Base-by-base conservation (phyloP, 2,797 vertebrate species). In the Malurus leucopterus region DNA sequence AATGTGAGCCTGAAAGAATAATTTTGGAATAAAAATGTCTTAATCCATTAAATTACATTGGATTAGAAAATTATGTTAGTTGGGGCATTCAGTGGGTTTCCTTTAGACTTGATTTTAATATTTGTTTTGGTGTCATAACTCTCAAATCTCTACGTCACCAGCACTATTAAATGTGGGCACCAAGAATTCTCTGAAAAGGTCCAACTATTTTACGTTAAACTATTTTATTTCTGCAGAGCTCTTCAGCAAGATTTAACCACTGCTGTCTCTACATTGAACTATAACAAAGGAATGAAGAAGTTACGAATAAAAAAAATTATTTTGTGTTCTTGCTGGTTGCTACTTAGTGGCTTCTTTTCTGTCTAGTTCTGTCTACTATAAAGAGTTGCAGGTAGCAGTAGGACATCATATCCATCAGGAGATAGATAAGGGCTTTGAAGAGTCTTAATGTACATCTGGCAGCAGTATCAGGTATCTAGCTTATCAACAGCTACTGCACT, bases 121-220 rank as follows among this genome's bases (percentile, higher is more conserved):
- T 27, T 68, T 51, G 13, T 63, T 79, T 80, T 64, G 6, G 11
- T 51, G 40, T 53, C 27, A 23, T 70, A 54, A 2, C 7, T 53
- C 36, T 65, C 29, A 14, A 59, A 30, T 15, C 3, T 51, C 38
- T 51, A 21, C 3, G 41, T 47, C 23, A 71, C 0, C 0, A 63
- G 3, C 13, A 24, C 6, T 29, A 5, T 44, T 67, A 55, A 20
- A 23, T 24, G 15, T 14, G 5, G 7, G 8, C 1, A 6, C 16
- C 58, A 53, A 21, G 26, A 18, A 12, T 36, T 79, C 4, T 43
- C 26, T 59, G 22, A n/a, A 70, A 51, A 65, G 4, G 10, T 53
- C 5, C 9, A 49, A 22, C 4, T 54, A 6, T 43, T 79, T 83
- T 47, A 58, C 6, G 9, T 61, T 3, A 8, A 57, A 10, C 6